phyloP scores from a whole-genome alignment of 1,140 invertebrate species.

The Tetranychus cinnabarinus region DNA sequence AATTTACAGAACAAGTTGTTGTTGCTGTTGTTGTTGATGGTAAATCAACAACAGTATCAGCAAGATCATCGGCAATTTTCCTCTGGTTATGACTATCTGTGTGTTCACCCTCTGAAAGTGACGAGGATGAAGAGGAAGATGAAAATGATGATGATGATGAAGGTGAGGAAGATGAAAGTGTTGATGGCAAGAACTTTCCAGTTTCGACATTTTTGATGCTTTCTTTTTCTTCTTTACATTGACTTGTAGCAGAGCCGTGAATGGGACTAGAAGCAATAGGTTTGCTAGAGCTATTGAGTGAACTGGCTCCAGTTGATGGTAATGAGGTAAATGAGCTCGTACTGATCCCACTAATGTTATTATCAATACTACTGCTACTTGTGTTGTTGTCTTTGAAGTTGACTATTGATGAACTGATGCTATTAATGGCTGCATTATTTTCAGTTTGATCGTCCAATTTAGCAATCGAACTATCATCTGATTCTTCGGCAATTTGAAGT shows the following conservation, averaged over 20 bases:
- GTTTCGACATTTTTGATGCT: neutral
- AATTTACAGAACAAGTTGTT: too few relatives aligned
- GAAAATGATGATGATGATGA: neutral
- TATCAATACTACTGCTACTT: neutral
- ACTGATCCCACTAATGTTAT: too few relatives aligned
- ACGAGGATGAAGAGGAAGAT: neutral
- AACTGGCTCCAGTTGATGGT: too few relatives aligned
- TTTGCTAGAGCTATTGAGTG: too few relatives aligned
- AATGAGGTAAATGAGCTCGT: too few relatives aligned
- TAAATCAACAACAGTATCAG: neutral
- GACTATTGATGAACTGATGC: neutral
- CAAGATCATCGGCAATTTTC: neutral
- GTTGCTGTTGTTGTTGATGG: neutral
- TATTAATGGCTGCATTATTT: neutral
- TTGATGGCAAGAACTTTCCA: neutral
- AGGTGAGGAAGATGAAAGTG: neutral
- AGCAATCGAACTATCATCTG: neutral
- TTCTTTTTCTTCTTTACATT: neutral
- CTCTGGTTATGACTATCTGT: neutral
- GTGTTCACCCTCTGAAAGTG: neutral
- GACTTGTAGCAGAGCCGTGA: neutral
- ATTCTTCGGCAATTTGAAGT: constrained; percentile 4
- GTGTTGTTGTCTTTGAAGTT: neutral
- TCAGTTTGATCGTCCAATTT: neutral
- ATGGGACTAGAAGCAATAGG: too few relatives aligned